These are phyloP conservation scores for Cosmia trapezina DNA, from an alignment of 2,888 invertebrate species.

Conservation along the genomic window DNA sequence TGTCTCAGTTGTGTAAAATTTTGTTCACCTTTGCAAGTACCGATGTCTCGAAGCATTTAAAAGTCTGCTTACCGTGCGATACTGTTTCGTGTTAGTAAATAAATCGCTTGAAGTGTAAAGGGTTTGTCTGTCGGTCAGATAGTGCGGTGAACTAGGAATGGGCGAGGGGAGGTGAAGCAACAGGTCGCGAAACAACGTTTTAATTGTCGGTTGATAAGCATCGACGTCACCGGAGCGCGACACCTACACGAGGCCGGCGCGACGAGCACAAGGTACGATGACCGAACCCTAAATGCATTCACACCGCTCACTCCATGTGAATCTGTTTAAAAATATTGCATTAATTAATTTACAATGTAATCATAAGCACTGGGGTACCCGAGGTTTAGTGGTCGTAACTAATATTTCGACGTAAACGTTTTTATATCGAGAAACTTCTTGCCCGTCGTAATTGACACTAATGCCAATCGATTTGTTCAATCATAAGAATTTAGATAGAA, in stretches of 20 bases:
- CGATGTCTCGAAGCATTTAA: slow-evolving; percentile 3
- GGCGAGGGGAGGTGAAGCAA: slow-evolving; percentile 80
- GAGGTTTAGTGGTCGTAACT: slow-evolving; percentile 51
- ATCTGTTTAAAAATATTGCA: slow-evolving; percentile 66
- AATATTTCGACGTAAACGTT: slow-evolving; percentile 52
- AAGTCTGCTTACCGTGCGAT: slow-evolving; percentile 47
- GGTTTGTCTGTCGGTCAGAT: slow-evolving; percentile 72
- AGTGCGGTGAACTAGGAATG: slow-evolving; percentile 71
- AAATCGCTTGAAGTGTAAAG: slow-evolving; percentile 62
- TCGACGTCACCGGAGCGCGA: slow-evolving; percentile 87
- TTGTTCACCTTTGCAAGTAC: slow-evolving; percentile 44
- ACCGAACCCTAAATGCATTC: slow-evolving; percentile 85
- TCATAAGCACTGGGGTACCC: slow-evolving; percentile 45
- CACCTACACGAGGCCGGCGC: slow-evolving; percentile 74
- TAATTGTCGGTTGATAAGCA: slow-evolving; percentile 88
- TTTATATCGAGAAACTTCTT: slow-evolving; percentile 44
- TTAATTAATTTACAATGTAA: slow-evolving; percentile 64
- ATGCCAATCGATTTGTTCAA: slow-evolving; percentile 57
- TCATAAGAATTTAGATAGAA: slow-evolving; percentile 53
- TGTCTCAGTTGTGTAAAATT: slow-evolving; percentile 53
- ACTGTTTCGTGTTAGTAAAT: slow-evolving; percentile 65
- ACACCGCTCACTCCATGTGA: slow-evolving; percentile 69
- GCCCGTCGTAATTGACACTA: slow-evolving; percentile 54
- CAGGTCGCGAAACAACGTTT: slow-evolving; percentile 89
- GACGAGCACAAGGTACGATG: slow-evolving; percentile 81